phyloP scores from a whole-genome alignment of 92 coral and sea anemone genomes.

The Hydrozoanthus gracilis region DNA sequence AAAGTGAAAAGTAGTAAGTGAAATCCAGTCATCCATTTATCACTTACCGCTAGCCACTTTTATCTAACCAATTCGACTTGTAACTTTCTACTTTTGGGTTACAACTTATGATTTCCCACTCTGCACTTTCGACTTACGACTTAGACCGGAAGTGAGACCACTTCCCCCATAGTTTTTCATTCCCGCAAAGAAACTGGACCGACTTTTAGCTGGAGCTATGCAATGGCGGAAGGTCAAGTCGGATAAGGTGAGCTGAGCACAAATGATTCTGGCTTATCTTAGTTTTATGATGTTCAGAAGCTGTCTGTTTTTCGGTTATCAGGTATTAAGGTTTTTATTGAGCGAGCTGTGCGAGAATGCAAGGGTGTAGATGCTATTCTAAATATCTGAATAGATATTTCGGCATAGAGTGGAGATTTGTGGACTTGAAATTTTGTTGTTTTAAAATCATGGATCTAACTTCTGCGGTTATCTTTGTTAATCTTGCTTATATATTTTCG shows the following conservation, averaged over 20 bases:
- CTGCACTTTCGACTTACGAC: conserved; percentile 22
- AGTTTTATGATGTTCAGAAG: conserved; percentile 8
- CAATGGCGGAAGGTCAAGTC: conserved; percentile 1
- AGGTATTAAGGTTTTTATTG: neutral
- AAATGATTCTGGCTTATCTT: conserved; percentile 7
- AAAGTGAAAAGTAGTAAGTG: neutral
- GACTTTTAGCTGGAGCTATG: neutral
- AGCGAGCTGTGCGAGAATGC: neutral
- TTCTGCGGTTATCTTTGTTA: neutral
- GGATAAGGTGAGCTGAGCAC: neutral
- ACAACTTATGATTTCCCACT: conserved; percentile 9
- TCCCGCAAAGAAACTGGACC: conserved; percentile 21
- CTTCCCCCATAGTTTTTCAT: neutral
- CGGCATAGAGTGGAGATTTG: conserved; percentile 2
- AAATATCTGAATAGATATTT: neutral
- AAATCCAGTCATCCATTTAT: neutral
- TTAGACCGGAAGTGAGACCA: conserved; percentile 27
- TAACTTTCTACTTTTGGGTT: neutral
- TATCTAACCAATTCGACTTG: neutral
- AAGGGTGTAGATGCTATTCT: neutral
- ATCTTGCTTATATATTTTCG: neutral
- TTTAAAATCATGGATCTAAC: neutral
- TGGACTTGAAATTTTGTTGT: neutral
- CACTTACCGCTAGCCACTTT: neutral
- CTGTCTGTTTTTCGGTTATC: neutral